These are phyloP conservation scores for mouse (Mus musculus) DNA, from an alignment of 2,113 vertebrate species.

Conservation along the genomic window DNA sequence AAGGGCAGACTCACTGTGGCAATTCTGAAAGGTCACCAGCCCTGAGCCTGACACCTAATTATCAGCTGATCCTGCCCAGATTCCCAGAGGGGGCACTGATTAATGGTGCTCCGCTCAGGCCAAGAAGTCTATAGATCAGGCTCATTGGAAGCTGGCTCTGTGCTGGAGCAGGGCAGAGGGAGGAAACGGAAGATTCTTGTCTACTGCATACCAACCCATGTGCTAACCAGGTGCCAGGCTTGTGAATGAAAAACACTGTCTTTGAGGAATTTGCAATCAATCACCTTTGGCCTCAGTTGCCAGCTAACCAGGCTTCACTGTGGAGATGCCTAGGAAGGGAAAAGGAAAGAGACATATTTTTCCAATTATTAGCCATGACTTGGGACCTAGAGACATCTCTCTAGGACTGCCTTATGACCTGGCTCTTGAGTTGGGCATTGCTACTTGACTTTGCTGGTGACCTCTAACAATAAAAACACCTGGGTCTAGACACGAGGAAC, in stretches of 20 bases:
- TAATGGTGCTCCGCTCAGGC: background rate
- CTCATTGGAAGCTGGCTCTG: background rate
- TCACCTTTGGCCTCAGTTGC: background rate
- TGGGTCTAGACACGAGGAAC: background rate
- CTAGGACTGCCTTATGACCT: background rate
- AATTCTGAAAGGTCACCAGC: constrained; percentile 4
- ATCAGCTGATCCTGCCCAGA: background rate
- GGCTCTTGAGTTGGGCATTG: background rate
- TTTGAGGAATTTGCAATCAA: constrained; percentile 46
- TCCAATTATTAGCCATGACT: background rate
- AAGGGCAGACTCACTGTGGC: background rate
- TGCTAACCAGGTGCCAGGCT: constrained; percentile 25
- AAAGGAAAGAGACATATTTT: background rate
- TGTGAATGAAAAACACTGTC: constrained; percentile 26
- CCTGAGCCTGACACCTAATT: constrained; percentile 16
- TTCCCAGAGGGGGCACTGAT: constrained; percentile 3
- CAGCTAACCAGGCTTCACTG: background rate
- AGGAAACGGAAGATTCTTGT: background rate
- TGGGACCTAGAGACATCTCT: background rate
- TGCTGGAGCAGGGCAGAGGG: background rate
- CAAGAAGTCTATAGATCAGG: background rate
- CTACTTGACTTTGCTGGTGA: background rate
- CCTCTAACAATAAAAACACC: background rate
- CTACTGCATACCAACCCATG: background rate
- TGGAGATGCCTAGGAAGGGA: background rate